phyloP scores from a whole-genome alignment of 2,888 invertebrate genomes.

The Julus scanicus region DNA sequence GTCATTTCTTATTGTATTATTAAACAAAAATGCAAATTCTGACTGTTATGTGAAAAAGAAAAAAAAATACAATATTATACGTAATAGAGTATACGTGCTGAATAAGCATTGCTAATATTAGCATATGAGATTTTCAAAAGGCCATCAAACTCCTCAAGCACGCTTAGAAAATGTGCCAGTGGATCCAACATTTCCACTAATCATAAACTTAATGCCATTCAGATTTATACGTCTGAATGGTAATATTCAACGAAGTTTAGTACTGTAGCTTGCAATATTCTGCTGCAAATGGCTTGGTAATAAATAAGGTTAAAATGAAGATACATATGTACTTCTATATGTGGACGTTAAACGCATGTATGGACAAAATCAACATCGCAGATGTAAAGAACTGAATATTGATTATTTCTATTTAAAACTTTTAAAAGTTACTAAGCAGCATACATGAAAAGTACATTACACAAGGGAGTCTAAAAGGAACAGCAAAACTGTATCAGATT shows the following conservation, averaged over 20 bases:
- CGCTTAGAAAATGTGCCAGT: background rate
- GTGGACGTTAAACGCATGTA: too few relatives aligned
- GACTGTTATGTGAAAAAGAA: background rate
- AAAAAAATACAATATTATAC: too few relatives aligned
- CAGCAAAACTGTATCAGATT: background rate
- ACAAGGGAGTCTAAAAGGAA: background rate
- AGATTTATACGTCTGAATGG: background rate
- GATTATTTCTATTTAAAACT: background rate
- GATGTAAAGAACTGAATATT: background rate
- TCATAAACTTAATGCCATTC: slow-evolving; percentile 19
- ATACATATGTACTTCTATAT: slow-evolving; percentile 7
- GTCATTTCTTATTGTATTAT: slow-evolving; percentile 9
- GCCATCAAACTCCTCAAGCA: slow-evolving; percentile 19
- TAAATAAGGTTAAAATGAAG: slow-evolving; percentile 10
- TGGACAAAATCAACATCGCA: background rate
- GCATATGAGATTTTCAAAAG: background rate
- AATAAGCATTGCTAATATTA: background rate
- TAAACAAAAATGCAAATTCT: slow-evolving; percentile 2
- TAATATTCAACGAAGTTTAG: background rate
- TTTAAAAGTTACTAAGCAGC: background rate
- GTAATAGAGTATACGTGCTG: background rate
- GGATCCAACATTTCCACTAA: slow-evolving; percentile 9
- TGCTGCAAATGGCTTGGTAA: slow-evolving; percentile 10
- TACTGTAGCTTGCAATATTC: background rate
- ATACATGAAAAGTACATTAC: background rate